A percentile compares a stretch with the other conserved stretches of the same genome.
Conservation (phyloP, 2,113 vertebrate species). For the Puffinus mauretanicus region DNA sequence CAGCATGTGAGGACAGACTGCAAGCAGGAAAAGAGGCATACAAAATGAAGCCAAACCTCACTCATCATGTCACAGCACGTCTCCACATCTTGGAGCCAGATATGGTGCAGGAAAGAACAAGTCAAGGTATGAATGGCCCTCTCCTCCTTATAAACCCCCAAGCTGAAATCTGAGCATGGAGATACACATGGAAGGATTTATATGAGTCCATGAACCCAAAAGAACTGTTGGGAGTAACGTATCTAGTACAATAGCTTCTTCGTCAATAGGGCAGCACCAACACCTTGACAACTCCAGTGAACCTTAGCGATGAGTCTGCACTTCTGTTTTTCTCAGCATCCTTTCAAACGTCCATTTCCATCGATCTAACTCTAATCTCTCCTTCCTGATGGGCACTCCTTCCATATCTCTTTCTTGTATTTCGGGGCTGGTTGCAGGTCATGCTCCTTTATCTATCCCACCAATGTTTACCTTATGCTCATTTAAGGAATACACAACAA, state of each 20-base stretch:
- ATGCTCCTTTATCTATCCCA: background rate
- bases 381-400: background rate
- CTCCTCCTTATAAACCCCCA: background rate
- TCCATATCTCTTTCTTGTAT: background rate
- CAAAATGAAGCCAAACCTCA: background rate
- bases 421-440: background rate
- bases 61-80: background rate
- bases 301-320: background rate
- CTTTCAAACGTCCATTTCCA: background rate
- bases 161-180: background rate
- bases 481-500: background rate
- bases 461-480: background rate
- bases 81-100: background rate
- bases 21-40: background rate
- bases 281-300: background rate
- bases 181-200: background rate
- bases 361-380: background rate
- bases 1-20: background rate
- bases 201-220: background rate
- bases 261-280: background rate
- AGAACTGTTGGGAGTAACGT: background rate
- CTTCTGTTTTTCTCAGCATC: background rate
- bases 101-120: background rate
- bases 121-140: background rate
- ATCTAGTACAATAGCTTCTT: background rate